These are phyloP conservation scores for Tachysurus fulvidraco DNA, from an alignment of 2,113 vertebrate genomes.

Conservation along the genomic window DNA sequence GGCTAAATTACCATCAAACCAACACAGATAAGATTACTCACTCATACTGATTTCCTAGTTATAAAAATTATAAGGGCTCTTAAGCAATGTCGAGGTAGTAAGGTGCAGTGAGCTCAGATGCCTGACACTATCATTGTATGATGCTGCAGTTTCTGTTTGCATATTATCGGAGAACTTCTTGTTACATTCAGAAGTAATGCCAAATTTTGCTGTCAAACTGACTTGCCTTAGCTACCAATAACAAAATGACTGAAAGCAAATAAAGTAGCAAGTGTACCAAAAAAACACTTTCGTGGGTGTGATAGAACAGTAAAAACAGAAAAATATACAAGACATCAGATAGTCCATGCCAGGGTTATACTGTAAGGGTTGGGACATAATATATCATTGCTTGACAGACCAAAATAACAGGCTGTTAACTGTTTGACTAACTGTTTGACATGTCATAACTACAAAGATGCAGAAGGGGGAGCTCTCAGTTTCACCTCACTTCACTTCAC, in stretches of 20 bases:
- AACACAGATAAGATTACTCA: too few species aligned
- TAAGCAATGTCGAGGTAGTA: too few species aligned
- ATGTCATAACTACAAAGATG: background rate
- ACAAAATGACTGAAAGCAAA: background rate
- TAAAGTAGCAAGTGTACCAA: background rate
- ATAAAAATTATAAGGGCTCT: too few species aligned
- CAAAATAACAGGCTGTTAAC: background rate
- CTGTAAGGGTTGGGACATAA: background rate
- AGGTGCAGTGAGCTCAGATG: background rate
- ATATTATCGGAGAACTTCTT: background rate
- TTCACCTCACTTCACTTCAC: background rate
- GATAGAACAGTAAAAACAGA: background rate
- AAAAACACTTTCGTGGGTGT: background rate
- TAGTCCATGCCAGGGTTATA: background rate
- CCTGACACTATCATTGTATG: background rate
- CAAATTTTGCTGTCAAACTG: too few species aligned
- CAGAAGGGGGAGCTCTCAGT: constrained; percentile 27
- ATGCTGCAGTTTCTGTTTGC: background rate
- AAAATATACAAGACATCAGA: background rate
- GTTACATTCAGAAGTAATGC: too few species aligned
- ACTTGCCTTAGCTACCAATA: background rate
- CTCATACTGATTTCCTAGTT: too few species aligned
- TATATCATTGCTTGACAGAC: background rate
- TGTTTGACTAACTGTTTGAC: background rate
- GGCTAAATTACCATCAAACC: too few species aligned